Base-by-base conservation (phyloP, 2,888 invertebrate species). In the Metellina segmentata region DNA sequence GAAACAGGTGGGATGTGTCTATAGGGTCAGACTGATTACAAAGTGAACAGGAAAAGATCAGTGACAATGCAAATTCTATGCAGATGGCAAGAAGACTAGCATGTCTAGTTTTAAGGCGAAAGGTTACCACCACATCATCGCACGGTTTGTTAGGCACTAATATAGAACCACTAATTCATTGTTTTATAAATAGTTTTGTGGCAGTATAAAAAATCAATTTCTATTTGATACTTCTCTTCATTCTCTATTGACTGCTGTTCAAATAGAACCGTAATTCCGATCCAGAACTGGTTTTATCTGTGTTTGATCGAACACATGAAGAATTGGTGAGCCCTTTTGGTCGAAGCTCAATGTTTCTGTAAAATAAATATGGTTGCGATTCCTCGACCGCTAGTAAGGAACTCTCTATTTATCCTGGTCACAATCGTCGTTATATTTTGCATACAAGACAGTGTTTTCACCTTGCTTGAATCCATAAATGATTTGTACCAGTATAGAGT, bases 371-470 rank as follows among this genome's bases (percentile, higher is more conserved):
- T 82, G 82, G 52, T 82, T 82, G 72, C 51, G 20, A 19, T 71
- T 51, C 82, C 82, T 11, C 82, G 82, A 0, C 72, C 82, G 0
- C 1, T 72, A n/a, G 11, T 82, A 19, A 49, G 72, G 52, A 82
- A 82, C 72, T 72, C 82, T 51, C 13, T 82, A 51, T 19, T 72
- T 16, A 52, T 82, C 11, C 19, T 82, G 20, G 19, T 82, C 13
- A 71, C 82, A 9, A 6, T 71, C 0, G 71, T 13, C 2, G 71
- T 82, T 9, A 16, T 82, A 7, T 72, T 82, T 52, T 82, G 82
- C 52, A 51, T 82, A 51, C 70, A 82, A 72, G 82, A 82, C 72
- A 82, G 19, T 6, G 19, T 82, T 1, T 71, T 82, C 11, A 20
- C 19, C 19, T 11, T 71, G 6, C 19, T 82, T 9, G 13, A n/a